These are phyloP conservation scores for Lutraria lutraria DNA, from an alignment of 2,888 invertebrate species.

Conservation along the genomic window DNA sequence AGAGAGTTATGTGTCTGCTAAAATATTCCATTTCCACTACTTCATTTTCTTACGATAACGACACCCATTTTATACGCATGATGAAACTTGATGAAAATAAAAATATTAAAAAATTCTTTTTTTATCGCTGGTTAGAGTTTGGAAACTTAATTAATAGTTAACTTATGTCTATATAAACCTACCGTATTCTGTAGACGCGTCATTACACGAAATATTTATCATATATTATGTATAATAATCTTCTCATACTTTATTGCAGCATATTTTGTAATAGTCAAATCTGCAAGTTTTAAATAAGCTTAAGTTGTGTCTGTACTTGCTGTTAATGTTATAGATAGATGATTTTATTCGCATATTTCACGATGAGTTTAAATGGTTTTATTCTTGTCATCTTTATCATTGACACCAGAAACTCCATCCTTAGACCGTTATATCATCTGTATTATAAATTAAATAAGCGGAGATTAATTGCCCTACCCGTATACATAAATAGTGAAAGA, in stretches of 20 bases:
- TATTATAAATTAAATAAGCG: background rate
- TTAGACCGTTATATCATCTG: slow-evolving; percentile 10
- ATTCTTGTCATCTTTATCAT: background rate
- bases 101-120: no score
- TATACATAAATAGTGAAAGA: background rate
- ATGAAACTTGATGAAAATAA: no score
- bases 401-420: slow-evolving; percentile 6
- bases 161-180: background rate
- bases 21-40: no score
- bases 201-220: background rate
- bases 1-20: no score
- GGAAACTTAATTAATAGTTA: background rate
- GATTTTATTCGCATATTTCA: slow-evolving; percentile 8
- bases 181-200: background rate
- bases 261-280: background rate
- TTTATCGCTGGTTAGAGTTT: background rate
- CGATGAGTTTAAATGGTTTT: background rate
- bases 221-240: background rate
- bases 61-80: no score
- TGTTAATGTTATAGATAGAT: background rate
- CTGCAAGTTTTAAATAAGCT: background rate
- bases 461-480: background rate
- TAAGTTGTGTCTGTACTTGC: background rate
- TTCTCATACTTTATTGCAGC: background rate
- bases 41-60: no score